Conservation (phyloP, 2,797 vertebrate genomes). For the Eulemur rubriventer region DNA sequence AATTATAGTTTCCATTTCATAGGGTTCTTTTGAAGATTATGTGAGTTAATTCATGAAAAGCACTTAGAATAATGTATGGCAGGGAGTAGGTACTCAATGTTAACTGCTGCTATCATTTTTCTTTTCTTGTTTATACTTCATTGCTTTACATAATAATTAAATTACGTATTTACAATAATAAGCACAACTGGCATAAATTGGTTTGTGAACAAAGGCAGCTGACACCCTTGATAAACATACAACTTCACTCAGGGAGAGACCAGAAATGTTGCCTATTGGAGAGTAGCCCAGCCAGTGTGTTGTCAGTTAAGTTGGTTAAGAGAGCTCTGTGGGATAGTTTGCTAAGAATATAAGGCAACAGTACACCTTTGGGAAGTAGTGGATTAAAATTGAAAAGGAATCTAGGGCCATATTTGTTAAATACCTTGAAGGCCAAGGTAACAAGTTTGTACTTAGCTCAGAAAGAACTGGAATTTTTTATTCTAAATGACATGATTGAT, state of each 20-base stretch:
- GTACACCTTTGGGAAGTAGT: not conserved
- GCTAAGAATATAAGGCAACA: slow-evolving; percentile 8
- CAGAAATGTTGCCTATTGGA: not conserved
- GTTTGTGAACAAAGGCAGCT: slow-evolving; percentile 31
- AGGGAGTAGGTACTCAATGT: not conserved
- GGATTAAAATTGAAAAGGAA: slow-evolving; percentile 41
- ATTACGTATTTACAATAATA: slow-evolving; percentile 11
- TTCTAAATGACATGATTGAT: slow-evolving; percentile 9
- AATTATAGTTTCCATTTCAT: slow-evolving; percentile 21
- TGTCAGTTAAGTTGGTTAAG: not conserved
- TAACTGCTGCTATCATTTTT: slow-evolving; percentile 33
- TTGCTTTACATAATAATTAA: not conserved
- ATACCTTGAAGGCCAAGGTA: not conserved
- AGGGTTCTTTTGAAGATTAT: slow-evolving; percentile 32
- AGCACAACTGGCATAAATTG: not conserved
- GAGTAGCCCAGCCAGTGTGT: not conserved
- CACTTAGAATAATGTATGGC: not conserved
- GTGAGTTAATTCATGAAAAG: slow-evolving; percentile 26
- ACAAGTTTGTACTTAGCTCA: slow-evolving; percentile 32
- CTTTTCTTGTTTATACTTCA: slow-evolving; percentile 5
- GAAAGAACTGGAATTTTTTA: slow-evolving; percentile 21
- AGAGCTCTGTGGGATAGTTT: slow-evolving; percentile 16
- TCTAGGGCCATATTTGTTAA: not conserved
- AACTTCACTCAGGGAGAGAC: not conserved
- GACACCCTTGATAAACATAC: not conserved